A percentile compares a stretch with the other conserved stretches of the same genome.
Evolutionary conservation across 2,888 invertebrate species (phyloP).

Genomic region (Pherbina coryleti): DNA sequence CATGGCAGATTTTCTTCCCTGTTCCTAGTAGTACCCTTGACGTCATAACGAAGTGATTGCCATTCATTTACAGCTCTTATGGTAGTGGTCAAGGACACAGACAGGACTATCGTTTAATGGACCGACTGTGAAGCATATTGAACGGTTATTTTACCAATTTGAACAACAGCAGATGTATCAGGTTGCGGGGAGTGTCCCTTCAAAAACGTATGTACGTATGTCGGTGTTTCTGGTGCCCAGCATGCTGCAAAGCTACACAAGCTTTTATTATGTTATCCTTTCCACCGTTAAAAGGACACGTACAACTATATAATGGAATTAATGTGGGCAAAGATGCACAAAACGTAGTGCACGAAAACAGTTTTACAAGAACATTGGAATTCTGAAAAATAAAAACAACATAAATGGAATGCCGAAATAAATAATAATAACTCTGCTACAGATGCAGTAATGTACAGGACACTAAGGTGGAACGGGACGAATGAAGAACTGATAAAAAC

Average conservation of each 20-base stretch:
- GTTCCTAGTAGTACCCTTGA: background rate
- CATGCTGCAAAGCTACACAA: slow-evolving; percentile 36
- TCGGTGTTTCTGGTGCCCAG: slow-evolving; percentile 19
- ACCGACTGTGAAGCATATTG: slow-evolving; percentile 5
- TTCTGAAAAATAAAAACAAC: background rate
- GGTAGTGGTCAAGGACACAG: background rate
- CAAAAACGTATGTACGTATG: background rate
- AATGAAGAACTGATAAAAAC: background rate
- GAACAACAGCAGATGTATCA: slow-evolving; percentile 25
- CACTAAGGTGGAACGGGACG: background rate
- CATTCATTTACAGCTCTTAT: background rate
- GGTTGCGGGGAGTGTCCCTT: background rate
- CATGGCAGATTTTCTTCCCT: background rate
- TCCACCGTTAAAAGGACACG: slow-evolving; percentile 40
- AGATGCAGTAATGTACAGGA: background rate
- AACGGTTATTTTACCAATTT: slow-evolving; percentile 27
- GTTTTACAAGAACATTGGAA: background rate
- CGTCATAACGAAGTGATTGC: background rate
- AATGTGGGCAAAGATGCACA: background rate
- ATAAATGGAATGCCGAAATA: background rate
- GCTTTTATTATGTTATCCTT: slow-evolving; percentile 30
- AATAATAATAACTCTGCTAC: slow-evolving; percentile 5
- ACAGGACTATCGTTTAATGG: slow-evolving; percentile 18
- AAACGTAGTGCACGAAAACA: background rate
- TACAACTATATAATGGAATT: slow-evolving; percentile 42